Evolutionary conservation across 2,797 vertebrate species (phyloP), one percentile per base, ranked within the genome.

Genomic region (Bryconaethiops microstoma): DNA sequence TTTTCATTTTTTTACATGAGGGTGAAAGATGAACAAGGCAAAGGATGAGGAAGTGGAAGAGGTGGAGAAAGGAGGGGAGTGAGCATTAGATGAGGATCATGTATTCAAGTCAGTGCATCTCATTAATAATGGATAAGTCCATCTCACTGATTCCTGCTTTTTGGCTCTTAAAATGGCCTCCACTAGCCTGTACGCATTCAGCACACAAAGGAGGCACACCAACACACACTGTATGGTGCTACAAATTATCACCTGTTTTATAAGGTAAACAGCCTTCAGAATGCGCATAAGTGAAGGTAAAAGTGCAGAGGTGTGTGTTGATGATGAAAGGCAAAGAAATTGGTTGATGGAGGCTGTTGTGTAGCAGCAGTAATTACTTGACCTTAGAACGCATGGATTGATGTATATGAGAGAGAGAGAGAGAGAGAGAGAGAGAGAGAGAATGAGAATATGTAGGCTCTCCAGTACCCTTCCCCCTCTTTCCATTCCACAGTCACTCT

Each of bases 121-220:
- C 68, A 88, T 91, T 87, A 88, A 90, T 90, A 89, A 88, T 89
- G 86, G 25, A 92, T 87, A 54, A 88, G 67, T 72, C 50, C 63
- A 77, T 76, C 70, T 77, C 62, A 70, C 86, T 88, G 78, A 84
- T 88, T 76, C 55, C 72, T 82, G 76, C 83, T 84, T 87, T 83
- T 69, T 71, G 83, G 84, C 77, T 62, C 64, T 88, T 92, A 90
- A 90, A 91, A 91, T 91, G 86, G 86, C 86, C 76, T 86, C 86
- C 76, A 68, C 50, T 74, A 65, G 55, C 25, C 73, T 73, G 40
- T 17, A 74, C 29, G 48, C 65, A 80, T 23, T 45, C 17, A 55
- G 29, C 75, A 76, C 69, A 80, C 55, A 77, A 52, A 79, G 19
- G 68, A 64, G 9, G 70, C 14, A 70, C 45, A 65, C 67, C 55